Percentiles rank a stretch among this genome's conserved stretches.
Evolutionary conservation across 2,113 vertebrate genomes (phyloP).

Genomic region (Oncorhynchus nerka): DNA sequence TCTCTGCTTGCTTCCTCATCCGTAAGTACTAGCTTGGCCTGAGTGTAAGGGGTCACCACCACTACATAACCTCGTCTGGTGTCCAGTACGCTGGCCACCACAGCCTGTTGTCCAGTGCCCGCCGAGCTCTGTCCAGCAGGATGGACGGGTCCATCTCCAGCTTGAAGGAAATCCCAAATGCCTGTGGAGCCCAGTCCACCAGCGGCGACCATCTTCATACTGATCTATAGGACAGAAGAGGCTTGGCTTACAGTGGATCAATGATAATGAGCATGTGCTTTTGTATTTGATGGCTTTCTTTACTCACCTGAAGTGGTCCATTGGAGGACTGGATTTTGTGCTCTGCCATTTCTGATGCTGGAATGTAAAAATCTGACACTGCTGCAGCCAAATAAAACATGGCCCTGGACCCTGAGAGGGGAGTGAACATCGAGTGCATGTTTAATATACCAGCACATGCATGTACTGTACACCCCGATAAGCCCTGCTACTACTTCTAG

Average conservation of each 20-base stretch:
- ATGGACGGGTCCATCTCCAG: conserved; percentile 88
- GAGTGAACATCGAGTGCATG: conserved; percentile 15
- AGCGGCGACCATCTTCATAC: conserved; percentile 96
- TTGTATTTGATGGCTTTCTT: background rate
- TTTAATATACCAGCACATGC: background rate
- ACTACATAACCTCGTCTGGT: conserved; percentile 83
- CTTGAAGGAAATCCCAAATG: conserved; percentile 94
- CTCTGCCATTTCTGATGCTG: conserved; percentile 91
- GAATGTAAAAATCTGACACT: conserved; percentile 96
- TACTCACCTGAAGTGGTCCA: conserved; percentile 87
- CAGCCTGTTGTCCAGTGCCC: conserved; percentile 88
- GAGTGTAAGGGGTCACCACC: conserved; percentile 83
- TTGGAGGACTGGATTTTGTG: conserved; percentile 97
- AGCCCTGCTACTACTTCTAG: no score
- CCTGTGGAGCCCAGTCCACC: conserved; percentile 95
- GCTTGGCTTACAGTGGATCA: no score
- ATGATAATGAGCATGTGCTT: no score
- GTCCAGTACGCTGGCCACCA: conserved; percentile 91
- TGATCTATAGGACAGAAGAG: conserved; percentile 76
- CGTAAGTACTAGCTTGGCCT: conserved; percentile 80
- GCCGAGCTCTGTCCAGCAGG: conserved; percentile 81
- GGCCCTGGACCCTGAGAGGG: conserved; percentile 80
- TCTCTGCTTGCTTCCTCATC: conserved; percentile 79
- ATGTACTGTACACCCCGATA: background rate
- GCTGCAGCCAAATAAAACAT: conserved; percentile 98